phyloP scores from a whole-genome alignment of 53 echinoderm and acorn worm species.

The Crossaster papposus region DNA sequence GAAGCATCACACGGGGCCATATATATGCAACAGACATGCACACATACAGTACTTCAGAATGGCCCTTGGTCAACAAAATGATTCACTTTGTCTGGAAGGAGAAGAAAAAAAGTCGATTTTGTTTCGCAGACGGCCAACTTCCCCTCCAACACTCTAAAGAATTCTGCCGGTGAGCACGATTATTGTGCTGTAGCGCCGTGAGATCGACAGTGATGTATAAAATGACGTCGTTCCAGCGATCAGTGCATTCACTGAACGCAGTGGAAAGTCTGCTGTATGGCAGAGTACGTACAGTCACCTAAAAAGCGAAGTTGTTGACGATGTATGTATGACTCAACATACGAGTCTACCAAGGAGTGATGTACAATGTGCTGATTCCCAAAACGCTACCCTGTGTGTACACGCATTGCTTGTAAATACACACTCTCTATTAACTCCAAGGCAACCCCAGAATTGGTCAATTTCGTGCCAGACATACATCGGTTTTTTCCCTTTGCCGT shows the following conservation, averaged over 20 bases:
- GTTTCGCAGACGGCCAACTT: conserved; percentile 1
- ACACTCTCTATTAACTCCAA: too few species aligned
- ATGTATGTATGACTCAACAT: conserved; percentile 6
- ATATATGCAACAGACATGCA: background rate
- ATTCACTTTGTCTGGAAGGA: conserved; percentile 9
- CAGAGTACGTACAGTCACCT: background rate
- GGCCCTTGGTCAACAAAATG: conserved; percentile 23
- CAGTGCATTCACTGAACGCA: background rate
- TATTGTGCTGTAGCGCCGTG: background rate
- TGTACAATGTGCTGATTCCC: too few species aligned
- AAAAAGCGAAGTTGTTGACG: background rate
- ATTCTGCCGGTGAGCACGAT: background rate
- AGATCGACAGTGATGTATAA: background rate
- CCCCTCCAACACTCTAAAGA: background rate
- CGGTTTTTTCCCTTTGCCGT: conserved; percentile 11
- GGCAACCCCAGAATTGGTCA: conserved; percentile 3
- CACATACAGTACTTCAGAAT: background rate
- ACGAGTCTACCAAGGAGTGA: background rate
- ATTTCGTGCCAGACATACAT: conserved; percentile 34
- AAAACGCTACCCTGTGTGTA: too few species aligned
- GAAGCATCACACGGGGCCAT: background rate
- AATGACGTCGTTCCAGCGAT: background rate
- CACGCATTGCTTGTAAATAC: background rate
- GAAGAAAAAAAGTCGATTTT: conserved; percentile 4
- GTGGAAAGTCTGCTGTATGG: background rate